phyloP scores from a whole-genome alignment of 2,113 vertebrate species.

The Apteryx mantelli region DNA sequence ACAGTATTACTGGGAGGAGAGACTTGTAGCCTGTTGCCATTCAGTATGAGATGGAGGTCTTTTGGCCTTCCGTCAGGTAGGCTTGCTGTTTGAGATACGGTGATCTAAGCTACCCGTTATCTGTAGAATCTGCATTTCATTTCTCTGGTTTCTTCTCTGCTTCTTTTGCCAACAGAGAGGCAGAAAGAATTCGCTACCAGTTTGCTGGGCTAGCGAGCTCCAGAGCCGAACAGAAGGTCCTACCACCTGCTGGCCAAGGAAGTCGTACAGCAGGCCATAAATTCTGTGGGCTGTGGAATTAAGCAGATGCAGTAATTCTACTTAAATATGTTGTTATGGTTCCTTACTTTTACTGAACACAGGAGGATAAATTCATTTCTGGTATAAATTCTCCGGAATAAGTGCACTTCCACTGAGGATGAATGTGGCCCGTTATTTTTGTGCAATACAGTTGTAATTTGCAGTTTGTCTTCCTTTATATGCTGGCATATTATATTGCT shows the following conservation, averaged over 20 bases:
- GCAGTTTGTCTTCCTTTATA: background rate
- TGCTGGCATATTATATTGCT: background rate
- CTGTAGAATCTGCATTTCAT: background rate
- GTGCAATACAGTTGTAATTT: background rate
- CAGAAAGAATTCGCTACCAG: background rate
- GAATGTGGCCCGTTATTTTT: background rate
- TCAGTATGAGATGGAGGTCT: background rate
- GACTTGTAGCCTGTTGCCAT: background rate
- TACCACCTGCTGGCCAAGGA: slow-evolving; percentile 61
- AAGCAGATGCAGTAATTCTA: slow-evolving; percentile 53
- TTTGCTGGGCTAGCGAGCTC: background rate
- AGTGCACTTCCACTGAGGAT: background rate
- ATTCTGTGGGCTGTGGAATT: slow-evolving; percentile 31
- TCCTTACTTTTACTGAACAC: background rate
- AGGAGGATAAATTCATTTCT: background rate
- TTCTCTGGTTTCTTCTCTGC: background rate
- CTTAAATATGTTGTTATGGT: slow-evolving; percentile 13
- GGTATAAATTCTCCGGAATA: background rate
- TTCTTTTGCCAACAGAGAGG: background rate
- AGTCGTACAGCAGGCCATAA: background rate
- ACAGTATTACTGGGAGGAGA: background rate
- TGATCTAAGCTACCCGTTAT: background rate
- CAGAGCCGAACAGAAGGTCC: slow-evolving; percentile 45
- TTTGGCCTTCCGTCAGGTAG: background rate
- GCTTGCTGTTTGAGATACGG: background rate